These are phyloP conservation scores for Loris lydekkerianus DNA, from an alignment of 2,797 vertebrate genomes.

Conservation along the genomic window DNA sequence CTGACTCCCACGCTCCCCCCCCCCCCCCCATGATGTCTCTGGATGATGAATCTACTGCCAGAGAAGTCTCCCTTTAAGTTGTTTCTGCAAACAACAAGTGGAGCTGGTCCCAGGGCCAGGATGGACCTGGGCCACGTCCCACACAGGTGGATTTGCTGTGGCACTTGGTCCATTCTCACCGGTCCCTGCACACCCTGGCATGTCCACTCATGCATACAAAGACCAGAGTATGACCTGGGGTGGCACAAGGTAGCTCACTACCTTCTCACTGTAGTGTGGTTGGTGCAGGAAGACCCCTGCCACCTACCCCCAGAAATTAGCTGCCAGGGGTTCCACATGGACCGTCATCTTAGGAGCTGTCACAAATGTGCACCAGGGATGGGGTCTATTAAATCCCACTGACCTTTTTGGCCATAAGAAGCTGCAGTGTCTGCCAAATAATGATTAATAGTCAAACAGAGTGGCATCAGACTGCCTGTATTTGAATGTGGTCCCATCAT, in stretches of 20 bases:
- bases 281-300: background rate
- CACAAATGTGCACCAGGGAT: background rate
- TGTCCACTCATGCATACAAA: background rate
- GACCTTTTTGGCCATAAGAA: background rate
- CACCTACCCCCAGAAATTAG: background rate
- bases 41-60: too few relatives aligned
- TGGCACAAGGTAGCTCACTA: background rate
- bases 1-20: background rate
- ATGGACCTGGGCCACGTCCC: background rate
- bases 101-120: background rate
- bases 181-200: background rate
- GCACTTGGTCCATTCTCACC: accelerated
- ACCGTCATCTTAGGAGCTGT: background rate
- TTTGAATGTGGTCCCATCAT: accelerated
- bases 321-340: background rate
- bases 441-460: accelerated
- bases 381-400: too few relatives aligned
- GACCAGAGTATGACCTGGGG: background rate
- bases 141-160: background rate
- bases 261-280: background rate
- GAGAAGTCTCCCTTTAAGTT: too few relatives aligned
- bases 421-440: background rate
- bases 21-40: background rate
- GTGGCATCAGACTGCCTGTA: background rate
- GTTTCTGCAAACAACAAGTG: background rate